phyloP scores from a whole-genome alignment of 2,797 vertebrate genomes.

The Amniataba percoides region DNA sequence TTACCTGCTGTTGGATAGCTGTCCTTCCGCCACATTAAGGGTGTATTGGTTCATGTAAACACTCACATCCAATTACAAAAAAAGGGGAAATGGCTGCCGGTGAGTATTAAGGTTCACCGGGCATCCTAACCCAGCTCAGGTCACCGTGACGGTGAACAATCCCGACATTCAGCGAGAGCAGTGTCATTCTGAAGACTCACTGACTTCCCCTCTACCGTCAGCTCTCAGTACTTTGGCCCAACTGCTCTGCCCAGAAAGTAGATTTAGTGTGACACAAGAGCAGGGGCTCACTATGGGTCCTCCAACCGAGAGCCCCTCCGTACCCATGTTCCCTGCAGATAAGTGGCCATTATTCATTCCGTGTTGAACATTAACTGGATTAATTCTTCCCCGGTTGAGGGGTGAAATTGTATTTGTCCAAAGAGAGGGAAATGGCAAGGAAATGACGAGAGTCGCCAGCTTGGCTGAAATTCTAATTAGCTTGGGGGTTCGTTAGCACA shows the following conservation, averaged over 20 bases:
- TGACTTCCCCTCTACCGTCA: constrained; percentile 36
- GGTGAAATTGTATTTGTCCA: constrained; percentile 80
- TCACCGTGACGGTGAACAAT: not conserved
- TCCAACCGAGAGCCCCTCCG: constrained; percentile 55
- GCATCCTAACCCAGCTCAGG: constrained; percentile 14
- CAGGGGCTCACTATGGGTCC: constrained; percentile 29
- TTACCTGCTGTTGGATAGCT: constrained; percentile 35
- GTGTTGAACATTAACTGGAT: constrained; percentile 84
- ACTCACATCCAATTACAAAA: constrained; percentile 35
- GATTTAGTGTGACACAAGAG: constrained; percentile 53
- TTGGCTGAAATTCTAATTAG: constrained; percentile 82
- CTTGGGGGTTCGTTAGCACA: constrained; percentile 77
- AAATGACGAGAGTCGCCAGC: constrained; percentile 71
- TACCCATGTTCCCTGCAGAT: constrained; percentile 75
- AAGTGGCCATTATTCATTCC: constrained; percentile 80
- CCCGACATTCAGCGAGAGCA: constrained; percentile 26
- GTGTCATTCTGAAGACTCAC: constrained; percentile 34
- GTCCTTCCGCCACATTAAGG: constrained; percentile 50
- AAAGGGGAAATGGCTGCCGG: constrained; percentile 40
- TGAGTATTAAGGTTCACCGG: constrained; percentile 33
- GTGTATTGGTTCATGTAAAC: constrained; percentile 53
- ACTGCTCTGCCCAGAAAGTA: constrained; percentile 47
- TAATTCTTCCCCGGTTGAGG: constrained; percentile 76
- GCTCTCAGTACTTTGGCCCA: constrained; percentile 39
- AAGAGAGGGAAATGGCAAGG: constrained; percentile 69